These are phyloP conservation scores for Galbula dea DNA, from an alignment of 2,113 vertebrate species.

Conservation along the genomic window DNA sequence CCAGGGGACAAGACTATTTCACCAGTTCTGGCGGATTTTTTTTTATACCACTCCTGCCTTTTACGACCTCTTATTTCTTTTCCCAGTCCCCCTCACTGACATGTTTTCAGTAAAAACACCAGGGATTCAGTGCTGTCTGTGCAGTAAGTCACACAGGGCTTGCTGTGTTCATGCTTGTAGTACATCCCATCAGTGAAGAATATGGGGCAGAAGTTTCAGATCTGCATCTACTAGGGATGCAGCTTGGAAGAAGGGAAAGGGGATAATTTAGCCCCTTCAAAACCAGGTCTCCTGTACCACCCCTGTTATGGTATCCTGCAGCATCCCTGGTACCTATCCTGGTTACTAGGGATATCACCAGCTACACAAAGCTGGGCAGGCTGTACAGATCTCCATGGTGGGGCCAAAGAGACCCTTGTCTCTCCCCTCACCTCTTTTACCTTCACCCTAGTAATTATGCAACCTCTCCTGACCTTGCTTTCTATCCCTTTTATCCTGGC, in stretches of 20 bases:
- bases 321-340: not conserved
- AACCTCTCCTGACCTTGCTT: conserved; percentile 75
- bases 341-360: not conserved
- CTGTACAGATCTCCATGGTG: not conserved
- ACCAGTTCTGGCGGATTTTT: not conserved
- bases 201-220: not conserved
- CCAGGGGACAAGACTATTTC: not conserved
- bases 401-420: conserved; percentile 53
- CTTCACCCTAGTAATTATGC: conserved; percentile 74
- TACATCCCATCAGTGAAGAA: not conserved
- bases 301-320: not conserved
- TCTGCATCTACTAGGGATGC: not conserved
- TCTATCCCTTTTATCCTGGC: conserved; percentile 73
- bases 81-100: not conserved
- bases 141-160: not conserved
- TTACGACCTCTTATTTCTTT: not conserved
- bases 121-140: not conserved
- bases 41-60: not conserved
- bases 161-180: not conserved
- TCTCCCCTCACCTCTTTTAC: conserved; percentile 49
- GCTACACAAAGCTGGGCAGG: not conserved
- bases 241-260: not conserved
- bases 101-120: not conserved
- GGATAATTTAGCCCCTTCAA: not conserved
- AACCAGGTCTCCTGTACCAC: not conserved